Evolutionary conservation across 2,888 invertebrate genomes (phyloP).

Genomic region (Sinopyrophorus schimmeli): DNA sequence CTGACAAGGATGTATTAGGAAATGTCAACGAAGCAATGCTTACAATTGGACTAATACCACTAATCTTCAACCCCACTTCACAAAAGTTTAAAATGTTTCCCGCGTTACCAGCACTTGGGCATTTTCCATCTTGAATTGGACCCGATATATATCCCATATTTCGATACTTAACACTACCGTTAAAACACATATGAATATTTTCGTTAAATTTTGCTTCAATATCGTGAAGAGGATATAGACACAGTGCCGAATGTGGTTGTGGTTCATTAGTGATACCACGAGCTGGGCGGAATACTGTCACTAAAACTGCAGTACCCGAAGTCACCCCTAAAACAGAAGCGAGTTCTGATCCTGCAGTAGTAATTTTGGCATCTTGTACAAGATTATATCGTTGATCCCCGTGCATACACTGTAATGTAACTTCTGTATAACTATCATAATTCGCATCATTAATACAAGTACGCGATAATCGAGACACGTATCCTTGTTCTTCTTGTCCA

Average conservation of each 20-base stretch:
- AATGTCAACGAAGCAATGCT: constrained; percentile 77
- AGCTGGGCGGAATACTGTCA: constrained; percentile 88
- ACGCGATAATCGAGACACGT: constrained; percentile 85
- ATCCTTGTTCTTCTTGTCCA: constrained; percentile 86
- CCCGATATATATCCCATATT: constrained; percentile 92
- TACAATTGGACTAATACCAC: constrained; percentile 82
- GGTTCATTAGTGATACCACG: constrained; percentile 86
- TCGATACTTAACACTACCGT: constrained; percentile 89
- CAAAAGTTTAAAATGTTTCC: constrained; percentile 92
- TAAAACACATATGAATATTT: constrained; percentile 97
- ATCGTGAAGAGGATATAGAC: constrained; percentile 87
- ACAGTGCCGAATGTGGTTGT: constrained; percentile 83
- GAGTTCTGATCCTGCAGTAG: constrained; percentile 80
- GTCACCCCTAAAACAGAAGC: constrained; percentile 81
- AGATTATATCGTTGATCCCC: constrained; percentile 80
- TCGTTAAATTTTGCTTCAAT: constrained; percentile 93
- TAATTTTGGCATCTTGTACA: constrained; percentile 90
- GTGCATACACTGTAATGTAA: constrained; percentile 85
- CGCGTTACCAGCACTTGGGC: constrained; percentile 83
- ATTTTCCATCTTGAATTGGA: constrained; percentile 87
- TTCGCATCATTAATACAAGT: constrained; percentile 94
- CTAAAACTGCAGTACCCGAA: constrained; percentile 78
- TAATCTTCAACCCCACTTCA: constrained; percentile 89
- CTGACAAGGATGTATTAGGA: constrained; percentile 79
- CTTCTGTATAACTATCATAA: constrained; percentile 96